phyloP scores from a whole-genome alignment of 1,140 invertebrate species.

The Sesamia nonagrioides region DNA sequence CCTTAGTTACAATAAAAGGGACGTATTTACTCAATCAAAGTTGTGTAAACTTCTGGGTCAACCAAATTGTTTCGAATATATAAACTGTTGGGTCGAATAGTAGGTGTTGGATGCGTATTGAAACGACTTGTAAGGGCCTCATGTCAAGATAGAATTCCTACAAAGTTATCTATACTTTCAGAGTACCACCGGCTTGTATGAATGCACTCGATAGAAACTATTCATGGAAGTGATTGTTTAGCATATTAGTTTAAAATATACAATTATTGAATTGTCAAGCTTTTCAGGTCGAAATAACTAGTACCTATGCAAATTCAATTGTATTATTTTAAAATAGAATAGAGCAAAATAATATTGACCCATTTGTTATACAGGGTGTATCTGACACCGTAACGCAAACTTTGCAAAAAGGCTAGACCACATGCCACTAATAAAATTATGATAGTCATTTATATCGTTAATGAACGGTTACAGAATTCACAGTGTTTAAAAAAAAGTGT shows the following conservation, averaged over 20 bases:
- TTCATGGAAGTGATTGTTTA: neutral
- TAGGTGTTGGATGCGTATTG: slow-evolving; percentile 20
- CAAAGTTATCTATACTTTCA: neutral
- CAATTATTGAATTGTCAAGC: neutral
- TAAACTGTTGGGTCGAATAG: slow-evolving; percentile 25
- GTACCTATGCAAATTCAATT: no score
- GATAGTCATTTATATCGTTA: no score
- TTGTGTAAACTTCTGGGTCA: slow-evolving; percentile 54
- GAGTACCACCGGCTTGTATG: no score
- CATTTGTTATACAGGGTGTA: neutral
- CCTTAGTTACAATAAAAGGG: slow-evolving; percentile 30
- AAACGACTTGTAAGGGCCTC: neutral
- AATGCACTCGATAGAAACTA: neutral
- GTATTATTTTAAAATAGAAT: slow-evolving; percentile 19
- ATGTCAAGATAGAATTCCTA: slow-evolving; percentile 7
- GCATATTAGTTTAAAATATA: neutral
- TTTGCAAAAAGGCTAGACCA: no score
- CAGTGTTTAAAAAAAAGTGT: no score
- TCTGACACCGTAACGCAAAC: no score
- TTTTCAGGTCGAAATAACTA: slow-evolving; percentile 1
- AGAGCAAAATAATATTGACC: neutral
- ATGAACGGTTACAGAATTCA: no score
- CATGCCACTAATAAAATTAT: no score
- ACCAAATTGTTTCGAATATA: slow-evolving; percentile 42
- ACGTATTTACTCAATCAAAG: slow-evolving; percentile 48